Evolutionary conservation across 2,888 invertebrate genomes (phyloP).

Genomic region (Gari tellinella): DNA sequence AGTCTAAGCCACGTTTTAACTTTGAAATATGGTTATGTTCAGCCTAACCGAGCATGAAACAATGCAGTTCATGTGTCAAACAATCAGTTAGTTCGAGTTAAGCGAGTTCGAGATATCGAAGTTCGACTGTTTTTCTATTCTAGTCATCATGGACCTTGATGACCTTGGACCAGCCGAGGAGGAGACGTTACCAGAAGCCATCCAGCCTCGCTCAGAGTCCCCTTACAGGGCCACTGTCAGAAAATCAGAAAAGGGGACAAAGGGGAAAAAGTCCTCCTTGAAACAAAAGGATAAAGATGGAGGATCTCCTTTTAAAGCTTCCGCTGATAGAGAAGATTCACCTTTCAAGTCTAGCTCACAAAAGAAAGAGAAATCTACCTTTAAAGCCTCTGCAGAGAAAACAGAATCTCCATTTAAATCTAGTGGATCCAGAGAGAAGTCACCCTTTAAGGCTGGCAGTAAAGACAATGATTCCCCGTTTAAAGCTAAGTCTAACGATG

Average conservation of each 20-base stretch:
- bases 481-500: constrained; percentile 27
- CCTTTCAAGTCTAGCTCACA: constrained; percentile 19
- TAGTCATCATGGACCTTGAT: constrained; percentile 67
- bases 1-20: too few species aligned
- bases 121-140: constrained; percentile 8
- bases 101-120: too few species aligned
- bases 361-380: constrained; percentile 9
- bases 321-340: constrained; percentile 18
- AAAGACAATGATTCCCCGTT: constrained; percentile 38
- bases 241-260: too few species aligned
- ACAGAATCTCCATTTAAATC: constrained; percentile 47
- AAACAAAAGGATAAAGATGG: not conserved
- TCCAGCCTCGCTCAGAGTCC: too few species aligned
- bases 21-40: too few species aligned
- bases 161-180: constrained; percentile 44
- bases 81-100: too few species aligned
- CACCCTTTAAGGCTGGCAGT: constrained; percentile 42
- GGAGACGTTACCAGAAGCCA: not conserved
- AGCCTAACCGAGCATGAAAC: too few species aligned
- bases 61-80: too few species aligned
- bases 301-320: constrained; percentile 40
- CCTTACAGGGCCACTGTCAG: too few species aligned
- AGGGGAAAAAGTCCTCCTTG: too few species aligned
- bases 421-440: constrained; percentile 18
- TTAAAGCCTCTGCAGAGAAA: constrained; percentile 5